Conservation (phyloP, 2,113 vertebrate species). For the Tinamus guttatus region DNA sequence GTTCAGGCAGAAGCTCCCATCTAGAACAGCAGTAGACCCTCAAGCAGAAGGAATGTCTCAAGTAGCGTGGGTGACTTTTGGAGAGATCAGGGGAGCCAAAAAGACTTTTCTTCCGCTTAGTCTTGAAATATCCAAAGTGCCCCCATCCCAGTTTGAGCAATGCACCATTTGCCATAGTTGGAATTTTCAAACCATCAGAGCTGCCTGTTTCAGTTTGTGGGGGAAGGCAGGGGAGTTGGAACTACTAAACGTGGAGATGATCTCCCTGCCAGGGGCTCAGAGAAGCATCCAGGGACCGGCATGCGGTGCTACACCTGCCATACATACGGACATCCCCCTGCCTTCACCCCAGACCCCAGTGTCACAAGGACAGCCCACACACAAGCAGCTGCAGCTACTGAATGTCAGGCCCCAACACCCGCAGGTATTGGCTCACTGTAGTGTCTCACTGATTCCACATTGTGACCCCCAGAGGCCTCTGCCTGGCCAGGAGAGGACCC, state of each 20-base stretch:
- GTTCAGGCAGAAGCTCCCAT: not conserved
- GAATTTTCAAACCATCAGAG: not conserved
- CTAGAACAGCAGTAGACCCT: not conserved
- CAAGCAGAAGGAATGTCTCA: not conserved
- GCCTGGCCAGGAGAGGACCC: not conserved
- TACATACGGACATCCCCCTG: fast-evolving
- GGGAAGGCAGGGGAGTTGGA: fast-evolving
- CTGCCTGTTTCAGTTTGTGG: not conserved
- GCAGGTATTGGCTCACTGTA: fast-evolving
- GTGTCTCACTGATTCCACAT: not conserved
- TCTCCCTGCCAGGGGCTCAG: not conserved
- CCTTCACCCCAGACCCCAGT: not conserved
- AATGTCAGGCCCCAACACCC: not conserved
- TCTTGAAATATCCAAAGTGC: not conserved
- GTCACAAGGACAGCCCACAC: fast-evolving
- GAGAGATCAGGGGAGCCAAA: not conserved
- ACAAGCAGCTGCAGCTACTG: not conserved
- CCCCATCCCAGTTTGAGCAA: not conserved
- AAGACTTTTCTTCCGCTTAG: not conserved
- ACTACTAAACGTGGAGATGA: not conserved
- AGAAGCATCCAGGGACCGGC: not conserved
- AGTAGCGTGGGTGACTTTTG: not conserved
- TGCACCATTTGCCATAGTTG: fast-evolving
- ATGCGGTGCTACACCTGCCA: not conserved
- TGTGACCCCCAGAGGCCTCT: not conserved